Base-by-base conservation (phyloP, 2,888 invertebrate genomes). In the Polydrusus pterygomalis region DNA sequence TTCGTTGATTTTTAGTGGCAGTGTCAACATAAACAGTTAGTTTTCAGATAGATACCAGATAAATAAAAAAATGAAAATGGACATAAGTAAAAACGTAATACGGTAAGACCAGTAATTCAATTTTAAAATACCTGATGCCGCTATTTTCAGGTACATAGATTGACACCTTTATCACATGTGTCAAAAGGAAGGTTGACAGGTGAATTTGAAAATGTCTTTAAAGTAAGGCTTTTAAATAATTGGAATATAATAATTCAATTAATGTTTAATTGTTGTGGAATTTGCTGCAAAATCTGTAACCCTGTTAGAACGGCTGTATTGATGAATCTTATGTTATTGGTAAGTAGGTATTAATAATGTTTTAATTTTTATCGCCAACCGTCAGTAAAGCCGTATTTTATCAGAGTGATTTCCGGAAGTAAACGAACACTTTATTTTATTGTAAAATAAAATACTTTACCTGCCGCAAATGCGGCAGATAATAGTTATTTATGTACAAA, bases 311-410 rank as follows among this genome's bases (percentile, higher is more conserved):
- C 20, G 20, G 63, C 25, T n/a, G n/a, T 63, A 13, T 7, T 9
- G 20, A 15, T 40, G 20, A 45, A 30, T 20, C 15, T 45, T 30
- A 9, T 18, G 25, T 13, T 63, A n/a, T n/a, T 47, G 63, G 63
- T 63, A 45, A 63, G 63, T 63, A 45, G 45, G 63, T 63, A 17
- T n/a, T 13, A 13, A n/a, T 40, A n/a, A n/a, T n/a, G n/a, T n/a
- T n/a, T n/a, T n/a, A n/a, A n/a, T n/a, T n/a, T n/a, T n/a, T n/a
- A n/a, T n/a, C n/a, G n/a, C n/a, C n/a, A n/a, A n/a, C n/a, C n/a
- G n/a, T n/a, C n/a, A n/a, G n/a, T n/a, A n/a, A n/a, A n/a, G n/a
- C n/a, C n/a, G n/a, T n/a, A n/a, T n/a, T n/a, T n/a, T n/a, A n/a
- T n/a, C n/a, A n/a, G n/a, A n/a, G n/a, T n/a, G n/a, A n/a, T n/a